phyloP scores from a whole-genome alignment of 2,797 vertebrate species.

The Sebastes nivosus region DNA sequence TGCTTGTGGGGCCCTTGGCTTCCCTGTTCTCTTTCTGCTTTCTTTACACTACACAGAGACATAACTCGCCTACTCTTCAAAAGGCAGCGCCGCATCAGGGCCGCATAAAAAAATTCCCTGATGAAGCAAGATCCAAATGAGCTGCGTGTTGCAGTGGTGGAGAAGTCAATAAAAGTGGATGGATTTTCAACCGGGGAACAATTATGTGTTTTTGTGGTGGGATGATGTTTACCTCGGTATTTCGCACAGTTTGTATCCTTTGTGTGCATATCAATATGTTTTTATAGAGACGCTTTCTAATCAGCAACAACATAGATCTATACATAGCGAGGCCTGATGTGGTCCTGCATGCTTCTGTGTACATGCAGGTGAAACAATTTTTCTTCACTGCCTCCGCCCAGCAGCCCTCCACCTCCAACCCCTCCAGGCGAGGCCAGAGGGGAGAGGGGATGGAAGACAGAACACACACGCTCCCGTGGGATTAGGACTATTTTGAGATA shows the following conservation, averaged over 20 bases:
- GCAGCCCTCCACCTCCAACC: conserved; percentile 30
- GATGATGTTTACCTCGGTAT: conserved; percentile 66
- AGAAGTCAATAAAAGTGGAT: conserved; percentile 78
- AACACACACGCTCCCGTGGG: conserved; percentile 55
- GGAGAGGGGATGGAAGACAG: conserved; percentile 46
- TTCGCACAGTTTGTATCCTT: conserved; percentile 27
- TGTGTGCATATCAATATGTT: not conserved
- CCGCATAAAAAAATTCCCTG: conserved; percentile 73
- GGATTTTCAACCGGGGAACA: conserved; percentile 73
- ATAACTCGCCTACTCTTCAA: conserved; percentile 71
- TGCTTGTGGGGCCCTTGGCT: conserved; percentile 43
- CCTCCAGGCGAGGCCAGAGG: conserved; percentile 54
- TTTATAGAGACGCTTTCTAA: not conserved
- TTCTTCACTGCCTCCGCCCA: conserved; percentile 6
- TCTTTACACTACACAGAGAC: conserved; percentile 56
- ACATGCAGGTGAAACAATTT: conserved; percentile 1
- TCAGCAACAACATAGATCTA: not conserved
- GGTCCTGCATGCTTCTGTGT: not conserved
- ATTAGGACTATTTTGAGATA: conserved; percentile 72
- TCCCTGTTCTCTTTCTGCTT: conserved; percentile 46
- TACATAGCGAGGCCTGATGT: not conserved
- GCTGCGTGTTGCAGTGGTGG: conserved; percentile 58
- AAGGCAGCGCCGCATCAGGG: conserved; percentile 68
- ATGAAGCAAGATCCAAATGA: conserved; percentile 80
- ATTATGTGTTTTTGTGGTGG: conserved; percentile 73